These are phyloP conservation scores for Siniperca obscura DNA, from an alignment of 2,797 vertebrate genomes.

Conservation along the genomic window DNA sequence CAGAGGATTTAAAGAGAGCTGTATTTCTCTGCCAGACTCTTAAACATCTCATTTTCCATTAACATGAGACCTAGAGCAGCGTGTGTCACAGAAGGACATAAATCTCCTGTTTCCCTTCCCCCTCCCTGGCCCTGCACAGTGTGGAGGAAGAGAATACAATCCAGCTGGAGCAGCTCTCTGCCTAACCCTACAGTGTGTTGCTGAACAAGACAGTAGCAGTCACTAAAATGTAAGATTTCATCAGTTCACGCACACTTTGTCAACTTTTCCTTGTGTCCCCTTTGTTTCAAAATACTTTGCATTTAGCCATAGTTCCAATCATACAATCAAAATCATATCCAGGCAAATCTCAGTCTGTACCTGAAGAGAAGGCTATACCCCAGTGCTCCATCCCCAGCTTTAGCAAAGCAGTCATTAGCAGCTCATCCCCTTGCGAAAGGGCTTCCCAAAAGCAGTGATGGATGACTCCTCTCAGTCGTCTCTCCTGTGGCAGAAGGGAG, in stretches of 20 bases:
- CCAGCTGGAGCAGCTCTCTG: slow-evolving; percentile 61
- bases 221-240: slow-evolving; percentile 16
- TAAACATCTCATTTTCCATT: slow-evolving; percentile 86
- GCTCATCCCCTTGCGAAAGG: slow-evolving; percentile 52
- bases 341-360: slow-evolving; percentile 36
- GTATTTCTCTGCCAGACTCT: slow-evolving; percentile 82
- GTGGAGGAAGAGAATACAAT: slow-evolving; percentile 74
- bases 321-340: slow-evolving; percentile 23
- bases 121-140: slow-evolving; percentile 64
- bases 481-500: slow-evolving; percentile 75
- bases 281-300: slow-evolving; percentile 23
- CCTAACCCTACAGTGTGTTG: slow-evolving; percentile 62
- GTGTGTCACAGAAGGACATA: slow-evolving; percentile 82
- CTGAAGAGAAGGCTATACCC: slow-evolving; percentile 34
- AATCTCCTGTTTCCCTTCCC: slow-evolving; percentile 79
- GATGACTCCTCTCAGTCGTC: slow-evolving; percentile 76
- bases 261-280: background rate
- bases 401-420: slow-evolving; percentile 75
- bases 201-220: slow-evolving; percentile 39
- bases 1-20: slow-evolving; percentile 78
- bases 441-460: slow-evolving; percentile 75
- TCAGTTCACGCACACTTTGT: slow-evolving; percentile 11
- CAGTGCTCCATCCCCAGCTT: slow-evolving; percentile 36
- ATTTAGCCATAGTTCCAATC: slow-evolving; percentile 25
- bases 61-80: slow-evolving; percentile 83